Evolutionary conservation across 2,888 invertebrate genomes (phyloP).

Genomic region (Autographa pulchrina): DNA sequence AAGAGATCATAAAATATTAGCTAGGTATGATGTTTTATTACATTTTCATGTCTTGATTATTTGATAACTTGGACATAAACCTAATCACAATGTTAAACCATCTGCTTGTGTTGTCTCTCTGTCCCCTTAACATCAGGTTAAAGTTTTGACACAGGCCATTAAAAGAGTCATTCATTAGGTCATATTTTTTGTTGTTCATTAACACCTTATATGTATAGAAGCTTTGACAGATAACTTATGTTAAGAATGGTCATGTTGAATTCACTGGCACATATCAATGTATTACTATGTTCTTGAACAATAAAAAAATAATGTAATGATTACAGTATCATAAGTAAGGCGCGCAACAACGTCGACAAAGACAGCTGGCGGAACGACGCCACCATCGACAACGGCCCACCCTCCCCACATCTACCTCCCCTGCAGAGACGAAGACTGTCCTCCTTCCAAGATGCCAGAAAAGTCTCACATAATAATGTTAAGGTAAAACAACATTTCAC

Average conservation of each 20-base stretch:
- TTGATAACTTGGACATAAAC: not conserved
- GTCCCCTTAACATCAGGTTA: too few species aligned
- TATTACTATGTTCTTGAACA: too few species aligned
- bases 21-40: constrained; percentile 80
- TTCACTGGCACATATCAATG: too few species aligned
- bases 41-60: not conserved
- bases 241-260: too few species aligned
- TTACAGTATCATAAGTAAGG: constrained; percentile 84
- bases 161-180: not conserved
- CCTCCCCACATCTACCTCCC: constrained; percentile 83
- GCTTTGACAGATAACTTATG: too few species aligned
- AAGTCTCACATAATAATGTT: constrained; percentile 74
- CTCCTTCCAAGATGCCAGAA: constrained; percentile 86
- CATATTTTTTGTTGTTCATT: not conserved
- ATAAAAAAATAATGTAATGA: not conserved
- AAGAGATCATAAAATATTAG: constrained; percentile 92
- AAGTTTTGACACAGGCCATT: not conserved
- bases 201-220: too few species aligned
- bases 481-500: constrained; percentile 68
- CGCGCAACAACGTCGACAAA: constrained; percentile 70
- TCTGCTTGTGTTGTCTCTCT: too few species aligned
- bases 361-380: constrained; percentile 73
- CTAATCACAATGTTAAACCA: too few species aligned
- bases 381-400: constrained; percentile 78
- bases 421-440: constrained; percentile 86